Evolutionary conservation across 2,888 invertebrate genomes (phyloP).

Genomic region (Pasiphila rectangulata): DNA sequence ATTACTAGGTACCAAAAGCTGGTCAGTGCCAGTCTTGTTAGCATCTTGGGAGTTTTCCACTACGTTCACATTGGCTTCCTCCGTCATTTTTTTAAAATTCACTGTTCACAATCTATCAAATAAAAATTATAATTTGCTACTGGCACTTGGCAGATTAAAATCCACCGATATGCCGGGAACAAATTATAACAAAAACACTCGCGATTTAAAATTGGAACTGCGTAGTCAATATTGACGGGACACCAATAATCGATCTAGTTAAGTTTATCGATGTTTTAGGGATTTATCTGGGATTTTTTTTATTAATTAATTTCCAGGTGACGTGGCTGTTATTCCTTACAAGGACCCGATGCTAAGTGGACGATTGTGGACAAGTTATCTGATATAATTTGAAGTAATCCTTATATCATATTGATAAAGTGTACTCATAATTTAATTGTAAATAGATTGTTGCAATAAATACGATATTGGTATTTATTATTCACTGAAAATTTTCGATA

Average conservation of each 20-base stretch:
- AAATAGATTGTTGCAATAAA: constrained; percentile 43
- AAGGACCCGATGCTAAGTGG: constrained; percentile 59
- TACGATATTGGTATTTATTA: constrained; percentile 4
- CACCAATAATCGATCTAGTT: not conserved
- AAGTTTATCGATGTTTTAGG: not conserved
- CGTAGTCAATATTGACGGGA: constrained; percentile 13
- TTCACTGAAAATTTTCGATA: constrained; percentile 1
- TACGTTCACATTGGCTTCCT: constrained; percentile 58
- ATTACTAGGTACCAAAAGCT: constrained; percentile 23
- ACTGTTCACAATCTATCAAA: constrained; percentile 39
- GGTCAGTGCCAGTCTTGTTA: constrained; percentile 2
- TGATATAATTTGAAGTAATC: constrained; percentile 55
- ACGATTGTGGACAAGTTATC: constrained; percentile 52
- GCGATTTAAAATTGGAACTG: constrained; percentile 17
- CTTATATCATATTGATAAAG: constrained; percentile 56
- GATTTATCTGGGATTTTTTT: not conserved
- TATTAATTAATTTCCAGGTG: constrained; percentile 14
- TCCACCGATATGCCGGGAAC: constrained; percentile 27
- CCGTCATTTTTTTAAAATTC: constrained; percentile 51
- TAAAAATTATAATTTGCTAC: constrained; percentile 27
- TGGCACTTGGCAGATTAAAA: constrained; percentile 24
- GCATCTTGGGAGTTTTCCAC: constrained; percentile 36
- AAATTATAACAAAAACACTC: constrained; percentile 35
- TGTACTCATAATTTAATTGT: constrained; percentile 50
- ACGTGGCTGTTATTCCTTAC: constrained; percentile 46